Conservation (phyloP, 1,140 invertebrate genomes). For the Aradophagus sp. region DNA sequence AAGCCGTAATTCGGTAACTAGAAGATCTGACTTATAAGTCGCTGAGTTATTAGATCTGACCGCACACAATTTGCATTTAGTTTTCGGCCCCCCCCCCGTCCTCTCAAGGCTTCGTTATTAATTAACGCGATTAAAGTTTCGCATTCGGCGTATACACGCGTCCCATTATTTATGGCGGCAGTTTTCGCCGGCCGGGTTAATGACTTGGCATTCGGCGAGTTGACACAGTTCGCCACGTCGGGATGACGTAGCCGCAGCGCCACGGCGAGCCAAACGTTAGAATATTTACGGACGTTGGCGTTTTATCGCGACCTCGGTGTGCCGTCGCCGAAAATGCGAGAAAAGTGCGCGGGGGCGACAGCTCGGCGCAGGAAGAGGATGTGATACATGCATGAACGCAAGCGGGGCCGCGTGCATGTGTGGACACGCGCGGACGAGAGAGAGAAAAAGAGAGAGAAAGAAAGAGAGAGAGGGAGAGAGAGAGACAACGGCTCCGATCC, state of each 20-base stretch:
- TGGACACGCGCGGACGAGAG: too few species aligned
- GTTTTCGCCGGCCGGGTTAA: slow-evolving; percentile 43
- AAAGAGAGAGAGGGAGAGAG: too few species aligned
- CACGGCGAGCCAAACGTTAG: slow-evolving; percentile 4
- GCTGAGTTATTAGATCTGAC: slow-evolving; percentile 50
- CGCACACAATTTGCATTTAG: slow-evolving; percentile 53
- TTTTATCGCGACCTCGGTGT: slow-evolving; percentile 4
- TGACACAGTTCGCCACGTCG: slow-evolving; percentile 38
- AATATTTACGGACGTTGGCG: slow-evolving; percentile 5
- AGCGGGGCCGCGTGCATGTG: not conserved
- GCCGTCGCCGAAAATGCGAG: not conserved
- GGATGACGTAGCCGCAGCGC: slow-evolving; percentile 15
- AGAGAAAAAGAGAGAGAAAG: too few species aligned
- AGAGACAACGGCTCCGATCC: too few species aligned
- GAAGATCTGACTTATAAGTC: slow-evolving; percentile 48
- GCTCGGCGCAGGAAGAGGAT: slow-evolving; percentile 14
- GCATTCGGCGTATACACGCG: slow-evolving; percentile 42
- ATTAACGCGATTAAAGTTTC: slow-evolving; percentile 53
- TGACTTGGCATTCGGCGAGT: slow-evolving; percentile 45
- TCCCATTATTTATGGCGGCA: slow-evolving; percentile 42
- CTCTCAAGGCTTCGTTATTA: slow-evolving; percentile 40
- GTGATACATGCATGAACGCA: slow-evolving; percentile 10
- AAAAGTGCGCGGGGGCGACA: slow-evolving; percentile 11
- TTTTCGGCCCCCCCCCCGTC: too few species aligned
- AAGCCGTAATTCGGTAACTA: slow-evolving; percentile 43